Base-by-base conservation (phyloP, 2,113 vertebrate genomes). In the Poecile atricapillus region DNA sequence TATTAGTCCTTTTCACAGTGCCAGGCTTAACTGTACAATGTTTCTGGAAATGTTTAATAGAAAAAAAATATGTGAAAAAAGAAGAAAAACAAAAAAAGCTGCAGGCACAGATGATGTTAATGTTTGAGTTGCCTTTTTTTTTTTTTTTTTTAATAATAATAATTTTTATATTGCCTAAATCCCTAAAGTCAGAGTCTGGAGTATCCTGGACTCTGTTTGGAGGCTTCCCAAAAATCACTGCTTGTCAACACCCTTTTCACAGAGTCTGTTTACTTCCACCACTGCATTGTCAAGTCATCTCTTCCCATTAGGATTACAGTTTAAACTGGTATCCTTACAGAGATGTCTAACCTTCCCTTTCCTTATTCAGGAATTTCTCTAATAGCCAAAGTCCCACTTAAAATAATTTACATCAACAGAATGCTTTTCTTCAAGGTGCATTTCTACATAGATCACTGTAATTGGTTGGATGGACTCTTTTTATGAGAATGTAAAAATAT, bases 121-220 rank as follows among this genome's bases (percentile, higher is more conserved):
- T 49, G 63, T 62, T 69, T 49, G 25, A 63, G 35, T 49, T n/a
- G 55, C 7, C 9, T 46, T n/a, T 50, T 44, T 43, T 46, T 52
- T 49, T n/a, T 63, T 49, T 83, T 52, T 91, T 90, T 90, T 87
- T 79, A 12, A 39, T n/a, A 94, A 94, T 97, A 97, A 96, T 86
- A 15, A 78, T 91, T 97, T 97, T 96, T 94, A 82, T 91, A 92
- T 87, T 96, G 91, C 52, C 58, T 90, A 92, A 97, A 94, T 97
- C 95, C 95, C 95, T 95, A 52, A 95, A 95, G 95, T 93, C 77
- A 23, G 44, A 79, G 92, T 93, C 94, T 93, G 49, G 39, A 79
- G 60, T 79, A 65, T 35, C 25, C 31, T 44, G 68, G 85, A 87
- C 84, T 94, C 78, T 63, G 70, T 86, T 92, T 97, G 96, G 91